Evolutionary conservation across 2,797 vertebrate genomes (phyloP).

Genomic region (Eospalax fontanierii): DNA sequence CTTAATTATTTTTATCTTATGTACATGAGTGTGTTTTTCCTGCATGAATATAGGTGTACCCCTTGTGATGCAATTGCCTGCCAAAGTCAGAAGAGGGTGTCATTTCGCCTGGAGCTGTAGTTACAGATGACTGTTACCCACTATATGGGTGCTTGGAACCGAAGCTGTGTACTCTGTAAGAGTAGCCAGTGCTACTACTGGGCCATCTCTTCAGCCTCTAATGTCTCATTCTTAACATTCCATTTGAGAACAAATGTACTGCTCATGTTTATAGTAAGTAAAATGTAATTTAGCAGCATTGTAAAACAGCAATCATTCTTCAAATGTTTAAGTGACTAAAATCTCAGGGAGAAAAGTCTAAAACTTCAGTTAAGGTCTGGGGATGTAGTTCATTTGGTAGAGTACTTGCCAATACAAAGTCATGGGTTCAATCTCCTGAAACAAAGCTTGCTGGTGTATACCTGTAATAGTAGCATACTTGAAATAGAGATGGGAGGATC

Average conservation of each 20-base stretch:
- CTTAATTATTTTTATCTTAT: too few species aligned
- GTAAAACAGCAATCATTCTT: constrained; percentile 62
- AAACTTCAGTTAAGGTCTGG: not conserved
- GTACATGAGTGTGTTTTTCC: too few species aligned
- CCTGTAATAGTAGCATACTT: not conserved
- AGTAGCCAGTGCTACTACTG: too few species aligned
- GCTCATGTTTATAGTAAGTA: not conserved
- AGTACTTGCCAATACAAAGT: not conserved
- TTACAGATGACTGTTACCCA: too few species aligned
- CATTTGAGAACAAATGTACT: constrained; percentile 52
- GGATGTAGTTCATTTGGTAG: not conserved
- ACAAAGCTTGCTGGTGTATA: not conserved
- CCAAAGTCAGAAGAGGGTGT: too few species aligned
- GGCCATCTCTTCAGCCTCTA: too few species aligned
- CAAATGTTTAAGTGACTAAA: constrained; percentile 43
- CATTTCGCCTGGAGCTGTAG: too few species aligned
- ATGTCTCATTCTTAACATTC: constrained; percentile 28
- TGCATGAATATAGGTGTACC: too few species aligned
- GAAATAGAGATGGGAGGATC: not conserved
- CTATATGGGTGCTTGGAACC: too few species aligned
- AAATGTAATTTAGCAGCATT: constrained; percentile 36
- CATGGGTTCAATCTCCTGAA: not conserved
- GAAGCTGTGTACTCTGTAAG: too few species aligned
- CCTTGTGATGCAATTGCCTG: too few species aligned
- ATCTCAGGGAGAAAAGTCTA: constrained; percentile 15